These are phyloP conservation scores for Parazoanthus darwini DNA, from an alignment of 92 coral and sea anemone species.

Conservation along the genomic window DNA sequence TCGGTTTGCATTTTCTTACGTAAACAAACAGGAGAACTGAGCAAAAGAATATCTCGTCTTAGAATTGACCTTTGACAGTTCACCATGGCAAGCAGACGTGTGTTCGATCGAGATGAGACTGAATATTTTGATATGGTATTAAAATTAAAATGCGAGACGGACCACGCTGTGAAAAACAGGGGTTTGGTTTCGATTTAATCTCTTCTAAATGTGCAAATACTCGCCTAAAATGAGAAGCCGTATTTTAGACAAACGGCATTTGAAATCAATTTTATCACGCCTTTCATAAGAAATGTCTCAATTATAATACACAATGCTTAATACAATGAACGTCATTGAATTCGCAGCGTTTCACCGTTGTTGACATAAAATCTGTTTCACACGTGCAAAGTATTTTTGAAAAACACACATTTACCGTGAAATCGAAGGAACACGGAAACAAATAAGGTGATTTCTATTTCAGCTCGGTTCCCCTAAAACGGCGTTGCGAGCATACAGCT, in stretches of 20 bases:
- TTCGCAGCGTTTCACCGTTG: background rate
- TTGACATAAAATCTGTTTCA: constrained; percentile 17
- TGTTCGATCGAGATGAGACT: background rate
- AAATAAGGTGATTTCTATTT: background rate
- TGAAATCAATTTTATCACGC: background rate
- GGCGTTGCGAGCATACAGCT: background rate
- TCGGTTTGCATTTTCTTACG: constrained; percentile 7
- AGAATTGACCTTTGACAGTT: constrained; percentile 21
- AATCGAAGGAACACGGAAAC: background rate
- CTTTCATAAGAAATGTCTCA: background rate
- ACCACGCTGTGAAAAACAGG: background rate
- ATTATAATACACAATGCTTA: background rate
- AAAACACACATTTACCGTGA: constrained; percentile 9
- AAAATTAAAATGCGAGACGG: background rate
- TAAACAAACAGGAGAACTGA: constrained; percentile 26
- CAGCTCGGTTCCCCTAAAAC: background rate
- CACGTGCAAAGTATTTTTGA: background rate
- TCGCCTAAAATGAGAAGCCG: too few relatives aligned
- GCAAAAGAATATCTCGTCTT: background rate
- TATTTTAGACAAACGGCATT: background rate
- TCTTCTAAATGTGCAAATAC: background rate
- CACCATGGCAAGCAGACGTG: constrained; percentile 10
- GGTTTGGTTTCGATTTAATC: too few relatives aligned
- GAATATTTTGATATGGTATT: background rate
- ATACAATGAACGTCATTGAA: background rate